Conservation (phyloP, 2,113 vertebrate species). For the Odocoileus virginianus region DNA sequence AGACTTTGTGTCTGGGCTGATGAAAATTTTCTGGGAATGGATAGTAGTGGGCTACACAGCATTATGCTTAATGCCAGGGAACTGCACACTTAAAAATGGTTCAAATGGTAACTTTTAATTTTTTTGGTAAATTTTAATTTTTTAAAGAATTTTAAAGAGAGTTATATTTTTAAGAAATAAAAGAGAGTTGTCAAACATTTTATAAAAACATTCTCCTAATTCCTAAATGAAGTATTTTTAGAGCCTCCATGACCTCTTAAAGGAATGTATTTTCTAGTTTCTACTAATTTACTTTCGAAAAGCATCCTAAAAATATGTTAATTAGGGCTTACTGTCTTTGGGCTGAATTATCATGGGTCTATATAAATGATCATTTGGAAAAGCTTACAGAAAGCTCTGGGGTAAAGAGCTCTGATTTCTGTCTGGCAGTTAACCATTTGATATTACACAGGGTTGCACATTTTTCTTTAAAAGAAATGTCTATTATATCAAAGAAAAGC, state of each 20-base stretch:
- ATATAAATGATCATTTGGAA: neutral
- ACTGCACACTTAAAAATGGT: neutral
- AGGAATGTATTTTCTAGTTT: neutral
- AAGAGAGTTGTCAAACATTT: neutral
- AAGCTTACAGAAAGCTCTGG: neutral
- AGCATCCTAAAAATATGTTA: neutral
- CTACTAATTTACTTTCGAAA: neutral
- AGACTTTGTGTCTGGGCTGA: neutral
- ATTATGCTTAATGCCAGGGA: neutral
- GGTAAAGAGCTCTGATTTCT: neutral
- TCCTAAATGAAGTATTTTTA: neutral
- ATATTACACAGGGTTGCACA: neutral
- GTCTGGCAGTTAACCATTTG: neutral
- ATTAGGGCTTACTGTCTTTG: neutral
- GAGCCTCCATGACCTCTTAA: neutral
- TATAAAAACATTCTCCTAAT: neutral
- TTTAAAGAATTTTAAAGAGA: neutral
- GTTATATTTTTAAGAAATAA: neutral
- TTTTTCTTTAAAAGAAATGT: neutral
- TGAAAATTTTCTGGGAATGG: neutral
- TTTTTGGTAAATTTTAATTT: neutral
- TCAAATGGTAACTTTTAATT: neutral
- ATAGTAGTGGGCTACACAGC: too few species aligned
- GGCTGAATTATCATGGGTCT: neutral
- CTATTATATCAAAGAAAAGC: conserved; percentile 41